phyloP scores from a whole-genome alignment of 2,797 vertebrate species.

The Hyperoplus immaculatus region DNA sequence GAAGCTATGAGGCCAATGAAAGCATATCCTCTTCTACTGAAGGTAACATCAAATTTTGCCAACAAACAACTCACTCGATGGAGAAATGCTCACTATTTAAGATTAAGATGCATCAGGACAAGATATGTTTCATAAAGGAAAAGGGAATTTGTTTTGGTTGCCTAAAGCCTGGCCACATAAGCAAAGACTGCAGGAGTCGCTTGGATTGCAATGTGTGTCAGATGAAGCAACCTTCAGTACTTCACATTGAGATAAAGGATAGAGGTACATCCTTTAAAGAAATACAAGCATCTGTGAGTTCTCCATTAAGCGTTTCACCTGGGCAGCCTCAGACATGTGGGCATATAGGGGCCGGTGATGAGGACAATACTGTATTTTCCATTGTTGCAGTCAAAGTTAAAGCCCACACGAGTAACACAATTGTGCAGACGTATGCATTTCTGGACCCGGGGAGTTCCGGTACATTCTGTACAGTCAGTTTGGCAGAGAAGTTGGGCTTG shows the following conservation, averaged over 20 bases:
- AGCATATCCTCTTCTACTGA: background rate
- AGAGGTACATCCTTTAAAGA: background rate
- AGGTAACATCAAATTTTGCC: background rate
- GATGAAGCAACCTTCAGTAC: constrained; percentile 18
- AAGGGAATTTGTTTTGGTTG: background rate
- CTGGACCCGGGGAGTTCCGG: background rate
- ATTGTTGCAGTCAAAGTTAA: background rate
- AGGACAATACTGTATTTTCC: background rate
- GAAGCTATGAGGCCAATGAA: background rate
- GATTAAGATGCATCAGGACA: background rate
- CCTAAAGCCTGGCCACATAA: constrained; percentile 4
- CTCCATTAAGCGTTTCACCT: background rate
- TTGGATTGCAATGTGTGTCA: constrained; percentile 27
- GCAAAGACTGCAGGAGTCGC: constrained; percentile 22
- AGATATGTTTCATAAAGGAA: background rate
- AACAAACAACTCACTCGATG: background rate
- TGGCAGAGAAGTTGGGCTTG: background rate
- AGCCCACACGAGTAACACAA: background rate
- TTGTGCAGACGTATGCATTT: background rate
- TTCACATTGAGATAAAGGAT: background rate
- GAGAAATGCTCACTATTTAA: background rate
- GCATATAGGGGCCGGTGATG: background rate
- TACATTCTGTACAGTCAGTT: background rate
- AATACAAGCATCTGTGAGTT: background rate
- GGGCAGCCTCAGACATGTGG: background rate